These are phyloP conservation scores for Camponotus fellah DNA, from an alignment of 2,888 invertebrate species.

Conservation along the genomic window DNA sequence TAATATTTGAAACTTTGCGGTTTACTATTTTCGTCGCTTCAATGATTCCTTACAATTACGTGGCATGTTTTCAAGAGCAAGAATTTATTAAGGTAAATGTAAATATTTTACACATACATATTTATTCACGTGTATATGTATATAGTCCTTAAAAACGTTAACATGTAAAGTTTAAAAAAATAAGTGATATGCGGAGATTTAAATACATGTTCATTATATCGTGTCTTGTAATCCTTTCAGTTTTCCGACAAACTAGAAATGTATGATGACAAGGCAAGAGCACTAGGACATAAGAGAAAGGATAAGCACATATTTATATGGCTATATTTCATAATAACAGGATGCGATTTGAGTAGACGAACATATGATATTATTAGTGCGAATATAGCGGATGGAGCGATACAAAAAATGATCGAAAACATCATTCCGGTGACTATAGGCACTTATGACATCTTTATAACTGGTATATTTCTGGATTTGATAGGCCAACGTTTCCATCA, in stretches of 20 bases:
- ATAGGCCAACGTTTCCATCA: conserved; percentile 60
- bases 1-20: neutral
- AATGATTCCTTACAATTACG: neutral
- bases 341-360: neutral
- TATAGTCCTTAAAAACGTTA: no score
- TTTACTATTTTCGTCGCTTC: neutral
- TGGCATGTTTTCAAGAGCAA: neutral
- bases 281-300: conserved; percentile 1
- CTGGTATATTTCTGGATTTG: conserved; percentile 51
- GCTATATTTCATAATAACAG: neutral
- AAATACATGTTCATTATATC: neutral
- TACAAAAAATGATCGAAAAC: neutral
- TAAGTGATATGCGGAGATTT: neutral
- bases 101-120: neutral
- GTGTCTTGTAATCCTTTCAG: neutral
- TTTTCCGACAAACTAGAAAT: conserved; percentile 15
- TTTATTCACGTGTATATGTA: no score
- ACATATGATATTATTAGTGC: neutral
- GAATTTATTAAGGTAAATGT: conserved; percentile 1
- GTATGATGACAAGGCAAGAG: conserved; percentile 22
- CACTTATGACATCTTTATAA: neutral
- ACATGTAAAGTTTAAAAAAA: neutral
- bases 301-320: conserved; percentile 24
- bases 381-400: neutral
- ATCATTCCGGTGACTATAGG: neutral